Conservation (phyloP, 2,113 vertebrate genomes). For the Myotis davidii region DNA sequence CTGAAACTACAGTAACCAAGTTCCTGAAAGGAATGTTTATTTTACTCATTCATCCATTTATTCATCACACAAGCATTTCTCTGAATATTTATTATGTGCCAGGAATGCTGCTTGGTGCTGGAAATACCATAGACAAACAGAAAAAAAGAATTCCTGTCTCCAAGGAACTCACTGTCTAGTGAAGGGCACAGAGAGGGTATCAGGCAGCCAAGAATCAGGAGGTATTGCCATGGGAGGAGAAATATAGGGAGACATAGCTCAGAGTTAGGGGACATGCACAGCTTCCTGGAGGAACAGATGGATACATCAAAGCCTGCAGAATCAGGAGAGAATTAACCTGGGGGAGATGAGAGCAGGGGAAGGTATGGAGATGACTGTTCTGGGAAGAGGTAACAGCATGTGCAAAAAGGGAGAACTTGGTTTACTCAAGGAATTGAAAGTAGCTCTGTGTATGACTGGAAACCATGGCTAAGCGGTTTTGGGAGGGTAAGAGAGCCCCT, state of each 20-base stretch:
- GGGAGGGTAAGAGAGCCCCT: background rate
- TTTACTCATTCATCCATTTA: background rate
- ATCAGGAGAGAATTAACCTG: background rate
- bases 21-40: slow-evolving; percentile 35
- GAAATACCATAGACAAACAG: background rate
- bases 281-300: background rate
- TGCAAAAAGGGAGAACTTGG: background rate
- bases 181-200: background rate
- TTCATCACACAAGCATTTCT: slow-evolving; percentile 35
- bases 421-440: background rate
- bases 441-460: background rate
- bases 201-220: background rate
- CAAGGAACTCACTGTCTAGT: background rate
- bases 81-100: background rate
- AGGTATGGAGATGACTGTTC: background rate
- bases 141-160: background rate
- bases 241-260: background rate
- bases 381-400: background rate
- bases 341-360: background rate
- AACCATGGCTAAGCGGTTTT: background rate
- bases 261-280: background rate
- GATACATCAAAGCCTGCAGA: background rate
- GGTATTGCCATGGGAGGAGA: background rate
- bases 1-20: background rate
- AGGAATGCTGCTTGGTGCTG: background rate